These are phyloP conservation scores for Melanotaenia duboulayi DNA, from an alignment of 2,113 vertebrate genomes.

Conservation along the genomic window DNA sequence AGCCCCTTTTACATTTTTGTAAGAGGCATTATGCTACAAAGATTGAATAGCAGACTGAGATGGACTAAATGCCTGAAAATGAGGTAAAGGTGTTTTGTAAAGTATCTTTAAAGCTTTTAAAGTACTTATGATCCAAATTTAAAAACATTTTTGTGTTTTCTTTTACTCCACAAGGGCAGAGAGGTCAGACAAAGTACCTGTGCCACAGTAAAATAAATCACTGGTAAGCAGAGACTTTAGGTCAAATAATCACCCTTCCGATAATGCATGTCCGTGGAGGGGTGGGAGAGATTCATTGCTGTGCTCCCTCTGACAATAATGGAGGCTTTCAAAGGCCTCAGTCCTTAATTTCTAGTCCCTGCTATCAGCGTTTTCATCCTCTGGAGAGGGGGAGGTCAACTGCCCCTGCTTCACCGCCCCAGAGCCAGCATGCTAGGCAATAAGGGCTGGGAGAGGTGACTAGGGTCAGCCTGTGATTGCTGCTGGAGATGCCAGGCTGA, in stretches of 20 bases:
- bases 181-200: conserved; percentile 54
- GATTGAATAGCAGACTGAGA: conserved; percentile 43
- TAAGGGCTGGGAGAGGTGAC: conserved; percentile 72
- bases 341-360: conserved; percentile 79
- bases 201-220: conserved; percentile 72
- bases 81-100: conserved; percentile 17
- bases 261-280: conserved; percentile 73
- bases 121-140: conserved; percentile 13
- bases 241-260: conserved; percentile 79
- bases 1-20: conserved; percentile 53
- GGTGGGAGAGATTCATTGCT: conserved; percentile 72
- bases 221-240: conserved; percentile 68
- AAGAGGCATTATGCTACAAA: conserved; percentile 45
- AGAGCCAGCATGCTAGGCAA: conserved; percentile 66
- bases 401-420: conserved; percentile 62
- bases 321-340: conserved; percentile 78
- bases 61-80: conserved; percentile 17
- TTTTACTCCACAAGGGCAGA: conserved; percentile 39
- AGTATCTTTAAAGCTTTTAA: conserved; percentile 14
- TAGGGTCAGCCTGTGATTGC: conserved; percentile 73
- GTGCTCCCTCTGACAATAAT: conserved; percentile 76
- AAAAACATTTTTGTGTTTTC: conserved; percentile 10
- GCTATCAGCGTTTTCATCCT: conserved; percentile 77
- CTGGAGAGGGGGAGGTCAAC: conserved; percentile 72
- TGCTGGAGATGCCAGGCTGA: conserved; percentile 64